phyloP scores from a whole-genome alignment of 23 tunicate genomes.

The Halocynthia roretzi region DNA sequence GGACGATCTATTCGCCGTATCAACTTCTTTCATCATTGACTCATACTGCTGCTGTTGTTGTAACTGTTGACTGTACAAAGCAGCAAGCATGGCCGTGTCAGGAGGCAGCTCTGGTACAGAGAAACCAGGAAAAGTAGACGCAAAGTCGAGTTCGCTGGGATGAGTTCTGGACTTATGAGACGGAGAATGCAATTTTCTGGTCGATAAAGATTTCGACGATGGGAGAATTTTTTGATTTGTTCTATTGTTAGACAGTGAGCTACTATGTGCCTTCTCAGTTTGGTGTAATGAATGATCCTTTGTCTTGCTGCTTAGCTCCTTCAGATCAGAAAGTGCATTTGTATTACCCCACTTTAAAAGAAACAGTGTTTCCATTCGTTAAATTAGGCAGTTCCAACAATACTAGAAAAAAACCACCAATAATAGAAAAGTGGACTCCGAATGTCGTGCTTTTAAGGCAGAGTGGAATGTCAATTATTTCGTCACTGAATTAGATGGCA shows the following conservation, averaged over 20 bases:
- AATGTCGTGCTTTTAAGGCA: too few species aligned
- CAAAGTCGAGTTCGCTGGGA: background rate
- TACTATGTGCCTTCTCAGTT: too few species aligned
- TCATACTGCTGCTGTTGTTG: conserved; percentile 18
- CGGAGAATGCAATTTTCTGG: conserved; percentile 7
- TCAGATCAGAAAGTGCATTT: too few species aligned
- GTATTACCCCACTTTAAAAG: too few species aligned
- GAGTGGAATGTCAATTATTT: too few species aligned
- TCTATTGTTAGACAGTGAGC: background rate
- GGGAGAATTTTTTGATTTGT: background rate
- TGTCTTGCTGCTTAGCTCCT: too few species aligned
- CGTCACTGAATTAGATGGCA: too few species aligned
- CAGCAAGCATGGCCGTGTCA: conserved; percentile 33
- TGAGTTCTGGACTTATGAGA: conserved; percentile 8
- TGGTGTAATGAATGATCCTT: too few species aligned
- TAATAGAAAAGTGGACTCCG: too few species aligned
- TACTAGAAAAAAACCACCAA: too few species aligned
- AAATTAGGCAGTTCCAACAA: too few species aligned
- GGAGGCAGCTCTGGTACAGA: conserved; percentile 23
- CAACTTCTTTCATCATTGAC: conserved; percentile 5
- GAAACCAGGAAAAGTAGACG: conserved; percentile 5
- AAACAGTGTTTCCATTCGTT: too few species aligned
- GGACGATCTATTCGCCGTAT: background rate
- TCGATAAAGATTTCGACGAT: background rate
- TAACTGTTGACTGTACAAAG: conserved; percentile 37